Base-by-base conservation (phyloP, 2,888 invertebrate genomes). In the Griposia aprilina region DNA sequence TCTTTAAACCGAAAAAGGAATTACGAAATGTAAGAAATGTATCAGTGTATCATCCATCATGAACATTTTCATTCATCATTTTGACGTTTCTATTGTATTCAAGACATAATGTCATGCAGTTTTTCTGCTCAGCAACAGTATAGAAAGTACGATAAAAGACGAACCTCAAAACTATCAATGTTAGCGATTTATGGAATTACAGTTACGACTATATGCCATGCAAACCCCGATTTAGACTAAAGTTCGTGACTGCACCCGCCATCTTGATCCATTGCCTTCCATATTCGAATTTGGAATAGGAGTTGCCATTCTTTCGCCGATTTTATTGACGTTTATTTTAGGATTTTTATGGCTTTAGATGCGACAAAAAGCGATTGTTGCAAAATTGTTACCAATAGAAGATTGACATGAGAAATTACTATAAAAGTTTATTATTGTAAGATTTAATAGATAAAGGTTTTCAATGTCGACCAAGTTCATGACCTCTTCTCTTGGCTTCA, bases 161-260 rank as follows among this genome's bases (percentile, higher is more conserved):
- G 50, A 60, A 57, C 82, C 85, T 70, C 30, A 69, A 55, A 76
- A 69, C 52, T 73, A 71, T 65, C 57, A 70, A 75, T 30, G 45
- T 26, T 50, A 57, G 45, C 30, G 41, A 84, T 86, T 83, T 86
- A 83, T 80, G 62, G 70, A 68, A 65, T 79, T 70, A 79, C 80
- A 79, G 75, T 59, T 62, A 88, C 80, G 81, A 80, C 72, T 48
- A 13, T 60, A 30, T 26, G 62, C 66, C 88, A 89, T 89, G 88
- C 89, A 52, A 89, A 78, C 70, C 76, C 74, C 75, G 75, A 81
- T 82, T 67, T 85, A 82, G 82, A 73, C 70, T 60, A 0, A 75
- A 78, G 63, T 87, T 85, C 89, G 89, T 89, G 89, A 87, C 83
- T 82, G 76, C 76, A 78, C 59, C 65, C 59, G 50, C 84, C 75